Base-by-base conservation (phyloP, 2,797 vertebrate species). In the Gallinago nigripennis region DNA sequence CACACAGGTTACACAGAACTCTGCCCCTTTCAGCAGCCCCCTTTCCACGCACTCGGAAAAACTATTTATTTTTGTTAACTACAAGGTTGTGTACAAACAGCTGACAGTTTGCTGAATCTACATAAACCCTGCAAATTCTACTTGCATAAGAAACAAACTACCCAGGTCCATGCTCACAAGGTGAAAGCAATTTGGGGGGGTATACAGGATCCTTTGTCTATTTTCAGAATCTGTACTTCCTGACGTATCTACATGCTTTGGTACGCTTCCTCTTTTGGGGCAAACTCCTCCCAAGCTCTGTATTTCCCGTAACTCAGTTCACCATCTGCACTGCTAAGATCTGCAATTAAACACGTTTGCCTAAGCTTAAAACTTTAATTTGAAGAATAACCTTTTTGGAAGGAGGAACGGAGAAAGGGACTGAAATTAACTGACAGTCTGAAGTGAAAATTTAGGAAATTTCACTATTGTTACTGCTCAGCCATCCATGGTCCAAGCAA, bases 141-240 rank as follows among this genome's bases (percentile, higher is more conserved):
- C 27, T 24, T 83, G 46, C 16, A 12, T 4, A 15, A 83, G 30
- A 23, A 89, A 65, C 24, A 43, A 51, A 28, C 28, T 69, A 76
- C 15, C 16, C 33, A 50, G 37, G n/a, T 25, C 37, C 71, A 13
- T 16, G 16, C 35, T 65, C 30, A 15, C 24, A 51, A 77, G 39
- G 45, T 88, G 63, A 86, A 92, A 83, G 88, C 78, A 57, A 25
- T 81, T 86, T 81, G 16, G 7, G 57, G 31, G 7, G 43, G 4
- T 25, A 90, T 54, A 79, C 16, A 35, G 65, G 53, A 60, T 51
- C 45, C 17, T 72, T 25, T 65, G 39, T 48, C 80, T 91, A 64
- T 87, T 96, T 97, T 93, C 94, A 96, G 95, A 95, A 90, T 76
- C 85, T 75, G 35, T 25, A 77, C 63, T 97, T 97, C 92, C 93